A percentile compares a stretch with the other conserved stretches of the same genome.
phyloP scores from a whole-genome alignment of 2,113 vertebrate species.

The Stercorarius parasiticus region DNA sequence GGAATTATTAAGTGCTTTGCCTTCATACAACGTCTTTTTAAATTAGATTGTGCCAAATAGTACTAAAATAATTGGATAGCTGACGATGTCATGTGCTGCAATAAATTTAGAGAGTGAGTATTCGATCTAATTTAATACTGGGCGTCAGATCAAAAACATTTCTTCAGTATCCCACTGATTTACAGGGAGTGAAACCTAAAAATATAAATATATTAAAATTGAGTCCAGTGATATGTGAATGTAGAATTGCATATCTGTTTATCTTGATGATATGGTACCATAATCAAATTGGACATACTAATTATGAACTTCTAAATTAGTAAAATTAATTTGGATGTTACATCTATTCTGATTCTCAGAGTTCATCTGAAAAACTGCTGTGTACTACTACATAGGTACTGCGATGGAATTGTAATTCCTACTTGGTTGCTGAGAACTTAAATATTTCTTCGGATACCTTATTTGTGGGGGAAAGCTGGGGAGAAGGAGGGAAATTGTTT shows the following conservation, averaged over 20 bases:
- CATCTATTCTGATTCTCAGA: neutral
- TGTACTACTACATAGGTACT: neutral
- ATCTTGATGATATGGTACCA: neutral
- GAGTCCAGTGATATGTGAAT: neutral
- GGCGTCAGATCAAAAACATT: conserved; percentile 36
- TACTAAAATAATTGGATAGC: conserved; percentile 60
- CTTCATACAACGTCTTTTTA: conserved; percentile 33
- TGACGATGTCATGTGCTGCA: conserved; percentile 52
- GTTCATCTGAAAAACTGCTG: neutral
- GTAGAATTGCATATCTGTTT: neutral
- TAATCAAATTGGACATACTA: neutral
- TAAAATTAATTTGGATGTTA: neutral
- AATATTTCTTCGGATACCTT: neutral
- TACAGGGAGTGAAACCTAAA: conserved; percentile 22
- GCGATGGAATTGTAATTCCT: neutral
- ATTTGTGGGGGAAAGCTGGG: neutral
- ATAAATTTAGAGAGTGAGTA: conserved; percentile 53
- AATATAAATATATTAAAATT: neutral
- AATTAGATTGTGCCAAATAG: conserved; percentile 48
- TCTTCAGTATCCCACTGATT: conserved; percentile 7
- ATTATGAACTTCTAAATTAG: neutral
- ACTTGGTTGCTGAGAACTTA: neutral
- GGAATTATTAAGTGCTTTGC: conserved; percentile 53
- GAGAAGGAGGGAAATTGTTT: neutral
- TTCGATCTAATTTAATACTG: conserved; percentile 53